Evolutionary conservation across 2,797 vertebrate species (phyloP), one percentile per base, ranked within the genome.

Genomic region (Poecilia velifera): DNA sequence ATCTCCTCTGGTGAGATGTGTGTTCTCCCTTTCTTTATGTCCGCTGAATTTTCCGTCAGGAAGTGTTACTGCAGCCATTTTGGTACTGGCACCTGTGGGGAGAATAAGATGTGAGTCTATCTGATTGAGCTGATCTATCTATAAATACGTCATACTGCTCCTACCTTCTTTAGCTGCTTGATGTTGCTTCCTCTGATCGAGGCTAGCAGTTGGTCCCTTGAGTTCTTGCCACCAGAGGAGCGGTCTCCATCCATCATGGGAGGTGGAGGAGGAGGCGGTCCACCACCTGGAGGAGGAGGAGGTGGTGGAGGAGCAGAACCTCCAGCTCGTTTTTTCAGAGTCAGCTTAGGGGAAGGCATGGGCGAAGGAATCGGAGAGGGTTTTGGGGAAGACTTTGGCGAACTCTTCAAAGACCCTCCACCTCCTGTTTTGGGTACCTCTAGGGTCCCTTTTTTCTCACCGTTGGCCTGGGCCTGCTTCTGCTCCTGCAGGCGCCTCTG

Each of bases 401-500:
- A 96, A 12, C 88, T 90, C 82, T 95, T 97, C 0, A 92, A 92
- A 49, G 96, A 96, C 6, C 96, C 94, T 16, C 95, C 96, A 0
- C 92, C 91, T 9, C 86, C 84, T 0, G 36, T 25, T 87, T 97
- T 97, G 85, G 98, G 98, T 22, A 97, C 97, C 74, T 96, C 95
- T 80, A 98, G 92, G 0, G 90, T 92, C 2, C 94, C 97, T 81
- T 97, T 98, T 94, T 97, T 98, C 82, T 96, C 96, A 0, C 96
- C 92, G 0, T 94, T 96, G 76, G 95, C 97, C 93, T 98, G 97
- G 1, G 97, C 97, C 90, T 64, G 20, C 57, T 97, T 97, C 91
- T 99, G 98, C 93, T 99, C 97, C 94, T 97, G 97, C 75, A 99
- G 94, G 68, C 98, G 96, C 80, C 94, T 96, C 92, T 99, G 98